phyloP scores from a whole-genome alignment of 2,797 vertebrate species.

The Heterohyrax brucei region DNA sequence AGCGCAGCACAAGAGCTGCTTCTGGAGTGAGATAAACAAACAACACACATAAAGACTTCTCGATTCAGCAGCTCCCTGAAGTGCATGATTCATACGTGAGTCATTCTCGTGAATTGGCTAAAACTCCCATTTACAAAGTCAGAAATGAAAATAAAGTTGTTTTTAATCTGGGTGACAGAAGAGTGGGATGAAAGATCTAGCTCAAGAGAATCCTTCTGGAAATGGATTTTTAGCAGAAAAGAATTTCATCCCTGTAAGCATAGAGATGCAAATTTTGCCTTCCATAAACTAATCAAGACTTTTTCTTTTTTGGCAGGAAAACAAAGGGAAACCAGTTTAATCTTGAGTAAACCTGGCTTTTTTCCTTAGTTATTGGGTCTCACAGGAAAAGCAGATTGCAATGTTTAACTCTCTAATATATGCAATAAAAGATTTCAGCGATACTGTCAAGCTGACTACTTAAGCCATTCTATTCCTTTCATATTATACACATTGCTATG shows the following conservation, averaged over 20 bases:
- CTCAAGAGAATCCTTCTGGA: slow-evolving; percentile 78
- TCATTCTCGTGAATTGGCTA: slow-evolving; percentile 74
- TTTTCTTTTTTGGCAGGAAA: slow-evolving; percentile 80
- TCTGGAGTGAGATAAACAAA: slow-evolving; percentile 74
- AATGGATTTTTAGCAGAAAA: slow-evolving; percentile 73
- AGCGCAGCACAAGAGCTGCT: slow-evolving; percentile 12
- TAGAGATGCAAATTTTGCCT: slow-evolving; percentile 74
- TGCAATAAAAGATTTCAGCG: slow-evolving; percentile 85
- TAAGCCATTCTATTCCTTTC: slow-evolving; percentile 86
- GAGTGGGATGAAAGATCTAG: slow-evolving; percentile 65
- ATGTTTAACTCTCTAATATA: slow-evolving; percentile 88
- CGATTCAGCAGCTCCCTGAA: slow-evolving; percentile 53
- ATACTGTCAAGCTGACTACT: slow-evolving; percentile 84
- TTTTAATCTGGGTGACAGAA: slow-evolving; percentile 85
- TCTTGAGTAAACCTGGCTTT: slow-evolving; percentile 82
- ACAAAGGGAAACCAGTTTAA: slow-evolving; percentile 79
- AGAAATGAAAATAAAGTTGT: slow-evolving; percentile 83
- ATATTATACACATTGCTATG: slow-evolving; percentile 77
- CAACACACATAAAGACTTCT: slow-evolving; percentile 72
- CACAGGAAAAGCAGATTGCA: slow-evolving; percentile 84
- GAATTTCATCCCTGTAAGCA: slow-evolving; percentile 56
- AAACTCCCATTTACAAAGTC: slow-evolving; percentile 66
- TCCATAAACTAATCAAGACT: slow-evolving; percentile 78
- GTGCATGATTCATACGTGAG: slow-evolving; percentile 70
- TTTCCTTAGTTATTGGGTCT: slow-evolving; percentile 83